Evolutionary conservation across 2,888 invertebrate species (phyloP), one percentile per base, ranked within the genome.

Genomic region (Sabellastarte sp.): DNA sequence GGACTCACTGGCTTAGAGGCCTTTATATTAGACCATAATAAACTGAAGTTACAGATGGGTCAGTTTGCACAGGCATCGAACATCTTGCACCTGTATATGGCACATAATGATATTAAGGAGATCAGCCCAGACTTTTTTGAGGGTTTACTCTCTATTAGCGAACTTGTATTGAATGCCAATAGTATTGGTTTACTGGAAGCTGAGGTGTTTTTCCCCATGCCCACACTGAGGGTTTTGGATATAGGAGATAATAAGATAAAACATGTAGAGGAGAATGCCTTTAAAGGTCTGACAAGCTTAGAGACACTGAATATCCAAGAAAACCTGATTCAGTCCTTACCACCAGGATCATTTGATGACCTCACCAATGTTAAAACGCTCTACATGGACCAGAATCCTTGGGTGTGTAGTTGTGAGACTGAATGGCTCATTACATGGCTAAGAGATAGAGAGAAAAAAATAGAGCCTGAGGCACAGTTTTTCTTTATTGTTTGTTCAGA

Each of bases 1-100:
- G 61, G 59, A 24, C 59, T 64, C 32, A 3, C 2, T 2, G 55
- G 30, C 10, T 51, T 64, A n/a, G 28, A 26, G 4, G 41, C 32
- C 15, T 55, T 64, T 2, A 60, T 57, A 26, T 15, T 61, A 15
- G 32, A 61, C 41, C 28, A 15, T 24, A 64, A 64, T 26, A 15
- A 58, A 24, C 10, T 64, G 4, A 24, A 52, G 10, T 31, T 64
- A 4, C 2, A 50, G 31, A 41, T 30, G n/a, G 55, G 50, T 5
- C 31, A 32, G 3, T 64, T 64, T 32, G 1, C 20, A 20, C 28
- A 32, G 20, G 3, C 52, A 15, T 2, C n/a, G 1, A 26, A 57
- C 3, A 59, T 64, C 3, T 29, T 5, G n/a, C 20, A 32, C 2
- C 52, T 64, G 20, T 56, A 61, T 30, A 32, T 62, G 1, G 51